Percentiles rank a stretch among this genome's conserved stretches.
Evolutionary conservation across 2,113 vertebrate species (phyloP).

Genomic region (Rhombomys opimus): DNA sequence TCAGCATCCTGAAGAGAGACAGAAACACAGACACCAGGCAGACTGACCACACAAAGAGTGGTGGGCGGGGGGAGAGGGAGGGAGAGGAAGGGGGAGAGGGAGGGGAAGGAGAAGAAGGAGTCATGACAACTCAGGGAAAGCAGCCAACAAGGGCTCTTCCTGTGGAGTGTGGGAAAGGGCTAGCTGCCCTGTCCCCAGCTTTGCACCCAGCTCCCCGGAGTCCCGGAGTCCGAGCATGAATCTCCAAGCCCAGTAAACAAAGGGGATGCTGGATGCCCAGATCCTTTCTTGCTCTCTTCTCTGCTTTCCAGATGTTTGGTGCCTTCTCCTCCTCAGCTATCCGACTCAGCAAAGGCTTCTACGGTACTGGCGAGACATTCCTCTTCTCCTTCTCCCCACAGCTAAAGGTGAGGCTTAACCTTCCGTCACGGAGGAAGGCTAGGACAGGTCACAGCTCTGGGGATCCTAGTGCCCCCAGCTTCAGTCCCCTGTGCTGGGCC

Average conservation of each 20-base stretch:
- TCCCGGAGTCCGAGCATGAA: background rate
- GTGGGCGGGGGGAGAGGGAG: background rate
- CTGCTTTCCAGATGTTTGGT: conserved; percentile 85
- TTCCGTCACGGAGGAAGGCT: fast-evolving
- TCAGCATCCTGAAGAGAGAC: background rate
- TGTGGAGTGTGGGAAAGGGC: background rate
- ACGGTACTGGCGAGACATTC: conserved; percentile 88
- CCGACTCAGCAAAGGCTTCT: conserved; percentile 86
- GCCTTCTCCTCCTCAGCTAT: conserved; percentile 85
- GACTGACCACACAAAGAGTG: background rate
- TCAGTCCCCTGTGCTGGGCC: background rate
- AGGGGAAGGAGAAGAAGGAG: background rate
- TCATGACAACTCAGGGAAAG: background rate
- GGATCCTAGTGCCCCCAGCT: background rate
- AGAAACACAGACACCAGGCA: background rate
- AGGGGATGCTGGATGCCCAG: background rate
- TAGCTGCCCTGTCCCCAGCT: background rate
- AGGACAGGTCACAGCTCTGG: background rate
- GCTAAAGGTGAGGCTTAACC: conserved; percentile 85
- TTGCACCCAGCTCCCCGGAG: background rate
- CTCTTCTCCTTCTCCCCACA: conserved; percentile 88
- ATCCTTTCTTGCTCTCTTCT: background rate
- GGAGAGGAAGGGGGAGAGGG: background rate
- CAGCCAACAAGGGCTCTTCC: background rate
- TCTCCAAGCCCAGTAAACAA: too few relatives aligned